phyloP scores from a whole-genome alignment of 1,140 invertebrate species.

The Leguminivora glycinivorella region DNA sequence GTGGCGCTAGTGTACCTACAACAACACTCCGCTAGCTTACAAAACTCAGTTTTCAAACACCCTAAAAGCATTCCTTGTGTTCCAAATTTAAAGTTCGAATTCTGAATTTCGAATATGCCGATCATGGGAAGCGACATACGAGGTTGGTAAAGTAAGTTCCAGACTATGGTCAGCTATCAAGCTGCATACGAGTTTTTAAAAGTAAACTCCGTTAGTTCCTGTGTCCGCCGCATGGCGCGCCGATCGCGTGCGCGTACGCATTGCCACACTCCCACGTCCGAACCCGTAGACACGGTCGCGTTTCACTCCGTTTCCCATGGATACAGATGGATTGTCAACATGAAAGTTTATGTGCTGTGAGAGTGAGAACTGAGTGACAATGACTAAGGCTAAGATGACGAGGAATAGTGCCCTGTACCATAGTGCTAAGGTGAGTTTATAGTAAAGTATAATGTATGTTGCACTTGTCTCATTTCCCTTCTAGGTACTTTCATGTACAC shows the following conservation, averaged over 20 bases:
- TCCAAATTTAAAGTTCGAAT: background rate
- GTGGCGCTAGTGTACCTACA: slow-evolving; percentile 32
- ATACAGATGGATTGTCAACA: slow-evolving; percentile 44
- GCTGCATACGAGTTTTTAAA: background rate
- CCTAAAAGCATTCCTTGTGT: background rate
- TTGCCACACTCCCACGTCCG: slow-evolving; percentile 71
- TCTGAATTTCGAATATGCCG: background rate
- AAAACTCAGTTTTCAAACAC: no score
- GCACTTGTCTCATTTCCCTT: slow-evolving; percentile 28
- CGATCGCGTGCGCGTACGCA: slow-evolving; percentile 36
- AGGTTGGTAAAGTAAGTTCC: no score
- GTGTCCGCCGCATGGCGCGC: slow-evolving; percentile 40
- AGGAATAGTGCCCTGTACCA: slow-evolving; percentile 69
- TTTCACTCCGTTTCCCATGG: slow-evolving; percentile 45
- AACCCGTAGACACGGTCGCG: slow-evolving; percentile 65
- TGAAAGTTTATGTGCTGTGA: slow-evolving; percentile 54
- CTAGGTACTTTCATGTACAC: slow-evolving; percentile 10
- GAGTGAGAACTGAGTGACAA: slow-evolving; percentile 57
- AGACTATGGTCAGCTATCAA: no score
- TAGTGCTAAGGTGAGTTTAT: slow-evolving; percentile 66
- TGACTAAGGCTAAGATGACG: slow-evolving; percentile 70
- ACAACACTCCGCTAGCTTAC: background rate
- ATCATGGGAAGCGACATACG: no score
- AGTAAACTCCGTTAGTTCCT: slow-evolving; percentile 43
- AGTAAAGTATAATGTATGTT: background rate